These are phyloP conservation scores for Marmota flaviventris DNA, from an alignment of 2,113 vertebrate species.

Conservation along the genomic window DNA sequence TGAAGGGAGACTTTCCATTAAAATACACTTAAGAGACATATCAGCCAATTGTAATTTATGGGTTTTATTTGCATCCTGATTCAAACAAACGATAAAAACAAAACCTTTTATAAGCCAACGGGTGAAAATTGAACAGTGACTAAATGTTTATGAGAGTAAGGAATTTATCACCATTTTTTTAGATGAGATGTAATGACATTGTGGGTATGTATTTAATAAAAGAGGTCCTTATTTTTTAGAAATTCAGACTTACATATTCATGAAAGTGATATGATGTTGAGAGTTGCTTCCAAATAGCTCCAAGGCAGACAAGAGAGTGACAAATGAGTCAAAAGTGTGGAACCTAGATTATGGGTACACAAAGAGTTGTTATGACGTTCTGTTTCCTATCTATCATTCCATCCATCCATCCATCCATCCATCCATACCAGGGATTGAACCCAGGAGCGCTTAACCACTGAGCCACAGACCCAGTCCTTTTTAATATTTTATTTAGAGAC, in stretches of 20 bases:
- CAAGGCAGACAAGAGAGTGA: background rate
- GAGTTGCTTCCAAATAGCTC: background rate
- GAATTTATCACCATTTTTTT: background rate
- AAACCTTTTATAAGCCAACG: background rate
- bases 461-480: no score
- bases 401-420: no score
- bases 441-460: no score
- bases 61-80: background rate
- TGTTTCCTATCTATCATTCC: background rate
- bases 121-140: background rate
- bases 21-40: background rate
- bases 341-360: background rate
- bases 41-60: background rate
- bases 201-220: conserved; percentile 38
- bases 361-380: background rate
- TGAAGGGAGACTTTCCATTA: background rate
- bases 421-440: no score
- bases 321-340: background rate
- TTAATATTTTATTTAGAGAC: no score
- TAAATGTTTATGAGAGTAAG: conserved; percentile 4
- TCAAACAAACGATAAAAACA: conserved; percentile 50
- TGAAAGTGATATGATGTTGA: background rate
- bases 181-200: background rate
- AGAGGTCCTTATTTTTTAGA: conserved; percentile 1
- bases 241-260: background rate